Evolutionary conservation across 1,140 invertebrate species (phyloP).

Genomic region (Phthorimaea operculella): DNA sequence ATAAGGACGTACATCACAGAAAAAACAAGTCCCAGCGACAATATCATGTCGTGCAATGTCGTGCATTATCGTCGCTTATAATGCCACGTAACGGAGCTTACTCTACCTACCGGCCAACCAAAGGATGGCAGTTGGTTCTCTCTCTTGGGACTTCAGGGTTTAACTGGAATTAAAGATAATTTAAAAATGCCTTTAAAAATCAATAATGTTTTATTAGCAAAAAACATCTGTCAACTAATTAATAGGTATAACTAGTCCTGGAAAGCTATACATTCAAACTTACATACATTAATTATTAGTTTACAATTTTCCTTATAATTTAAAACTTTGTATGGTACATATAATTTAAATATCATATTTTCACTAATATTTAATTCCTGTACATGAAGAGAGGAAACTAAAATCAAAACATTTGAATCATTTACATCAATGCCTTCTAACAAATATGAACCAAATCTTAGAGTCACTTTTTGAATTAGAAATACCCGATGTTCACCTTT

Average conservation of each 20-base stretch:
- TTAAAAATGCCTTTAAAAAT: too few relatives aligned
- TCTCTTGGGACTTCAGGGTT: too few relatives aligned
- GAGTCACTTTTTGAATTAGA: slow-evolving; percentile 31
- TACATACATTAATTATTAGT: slow-evolving; percentile 46
- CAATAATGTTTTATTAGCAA: too few relatives aligned
- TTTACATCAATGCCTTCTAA: slow-evolving; percentile 30
- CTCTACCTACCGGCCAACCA: too few relatives aligned
- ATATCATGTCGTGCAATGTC: too few relatives aligned
- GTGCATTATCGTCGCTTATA: too few relatives aligned
- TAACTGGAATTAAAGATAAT: too few relatives aligned
- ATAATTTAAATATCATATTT: slow-evolving; percentile 41
- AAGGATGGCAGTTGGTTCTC: too few relatives aligned
- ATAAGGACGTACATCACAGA: too few relatives aligned
- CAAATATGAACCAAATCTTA: slow-evolving; percentile 43
- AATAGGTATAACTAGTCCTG: neutral
- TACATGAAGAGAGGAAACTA: slow-evolving; percentile 38
- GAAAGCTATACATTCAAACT: slow-evolving; percentile 33
- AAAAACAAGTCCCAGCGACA: too few relatives aligned
- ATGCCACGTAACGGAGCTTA: too few relatives aligned
- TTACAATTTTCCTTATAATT: slow-evolving; percentile 26
- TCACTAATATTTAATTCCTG: slow-evolving; percentile 23
- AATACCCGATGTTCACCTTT: slow-evolving; percentile 35
- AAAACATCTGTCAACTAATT: too few relatives aligned
- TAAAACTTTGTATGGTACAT: slow-evolving; percentile 39
- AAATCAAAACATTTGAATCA: slow-evolving; percentile 28